Conservation (phyloP, 2,888 invertebrate genomes). For the Xestia c-nigrum region DNA sequence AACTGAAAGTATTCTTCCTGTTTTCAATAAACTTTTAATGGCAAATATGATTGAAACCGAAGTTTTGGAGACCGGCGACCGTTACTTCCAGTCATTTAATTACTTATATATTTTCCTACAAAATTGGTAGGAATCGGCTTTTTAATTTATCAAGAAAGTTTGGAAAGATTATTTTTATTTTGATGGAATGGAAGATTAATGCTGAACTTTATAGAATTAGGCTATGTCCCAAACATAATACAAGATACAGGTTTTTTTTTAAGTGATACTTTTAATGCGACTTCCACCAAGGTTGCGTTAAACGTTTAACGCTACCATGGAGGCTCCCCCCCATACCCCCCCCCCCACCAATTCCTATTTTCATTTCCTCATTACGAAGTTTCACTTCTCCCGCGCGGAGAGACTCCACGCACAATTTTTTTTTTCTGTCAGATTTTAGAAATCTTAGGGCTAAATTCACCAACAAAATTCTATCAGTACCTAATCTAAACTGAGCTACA, state of each 20-base stretch:
- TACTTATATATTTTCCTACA: constrained; percentile 46
- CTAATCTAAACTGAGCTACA: too few relatives aligned
- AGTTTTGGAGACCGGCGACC: constrained; percentile 37
- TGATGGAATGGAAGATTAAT: background rate
- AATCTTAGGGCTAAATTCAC: too few relatives aligned
- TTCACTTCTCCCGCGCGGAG: too few relatives aligned
- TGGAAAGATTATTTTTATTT: constrained; percentile 7
- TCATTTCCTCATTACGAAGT: too few relatives aligned
- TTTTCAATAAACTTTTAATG: constrained; percentile 69
- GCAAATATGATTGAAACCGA: constrained; percentile 65
- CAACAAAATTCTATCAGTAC: too few relatives aligned
- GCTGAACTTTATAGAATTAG: background rate
- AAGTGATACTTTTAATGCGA: too few relatives aligned
- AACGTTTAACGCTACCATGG: too few relatives aligned
- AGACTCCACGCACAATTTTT: too few relatives aligned
- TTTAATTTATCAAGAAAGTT: constrained; percentile 48
- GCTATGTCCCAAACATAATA: background rate
- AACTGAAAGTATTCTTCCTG: constrained; percentile 60
- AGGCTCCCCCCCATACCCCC: too few relatives aligned
- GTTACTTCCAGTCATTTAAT: constrained; percentile 51
- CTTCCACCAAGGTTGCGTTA: too few relatives aligned
- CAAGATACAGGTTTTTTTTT: background rate
- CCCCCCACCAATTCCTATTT: too few relatives aligned
- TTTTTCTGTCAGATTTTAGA: too few relatives aligned
- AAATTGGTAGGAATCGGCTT: constrained; percentile 32